Evolutionary conservation across 2,888 invertebrate species (phyloP).

Genomic region (Lydus trimaculatus): DNA sequence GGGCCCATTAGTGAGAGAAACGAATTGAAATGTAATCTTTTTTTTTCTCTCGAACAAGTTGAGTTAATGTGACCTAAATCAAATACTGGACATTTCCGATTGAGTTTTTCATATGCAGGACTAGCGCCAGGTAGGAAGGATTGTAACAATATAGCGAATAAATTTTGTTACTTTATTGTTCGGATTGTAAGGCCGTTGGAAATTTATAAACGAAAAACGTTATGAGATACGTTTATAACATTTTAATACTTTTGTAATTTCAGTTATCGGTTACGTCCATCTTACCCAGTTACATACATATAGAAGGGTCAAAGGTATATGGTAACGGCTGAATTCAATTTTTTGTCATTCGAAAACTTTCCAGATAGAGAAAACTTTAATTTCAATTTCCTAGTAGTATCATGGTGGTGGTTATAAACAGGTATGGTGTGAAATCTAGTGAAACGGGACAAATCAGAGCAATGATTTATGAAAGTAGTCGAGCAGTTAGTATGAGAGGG

Average conservation of each 20-base stretch:
- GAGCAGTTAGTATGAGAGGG: conserved; percentile 33
- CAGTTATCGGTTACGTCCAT: conserved; percentile 1
- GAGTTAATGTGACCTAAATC: conserved; percentile 54
- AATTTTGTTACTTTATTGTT: conserved; percentile 49
- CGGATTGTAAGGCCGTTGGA: conserved; percentile 13
- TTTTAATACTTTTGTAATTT: conserved; percentile 7
- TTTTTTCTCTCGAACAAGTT: conserved; percentile 25
- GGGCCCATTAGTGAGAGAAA: conserved; percentile 31
- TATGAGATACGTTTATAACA: neutral
- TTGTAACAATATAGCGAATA: conserved; percentile 53
- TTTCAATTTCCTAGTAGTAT: neutral
- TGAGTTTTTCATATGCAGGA: conserved; percentile 34
- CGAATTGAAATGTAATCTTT: conserved; percentile 53
- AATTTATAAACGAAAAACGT: neutral
- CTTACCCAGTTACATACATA: neutral
- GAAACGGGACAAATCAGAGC: conserved; percentile 19
- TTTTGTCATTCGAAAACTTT: neutral
- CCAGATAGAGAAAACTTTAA: neutral
- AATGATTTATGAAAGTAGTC: conserved; percentile 44
- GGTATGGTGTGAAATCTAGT: neutral
- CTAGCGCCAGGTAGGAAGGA: conserved; percentile 37
- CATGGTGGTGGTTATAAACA: neutral
- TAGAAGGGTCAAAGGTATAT: neutral
- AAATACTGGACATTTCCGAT: conserved; percentile 57
- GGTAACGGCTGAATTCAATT: neutral